Evolutionary conservation across 2,888 invertebrate genomes (phyloP).

Genomic region (Cosmia trapezina): DNA sequence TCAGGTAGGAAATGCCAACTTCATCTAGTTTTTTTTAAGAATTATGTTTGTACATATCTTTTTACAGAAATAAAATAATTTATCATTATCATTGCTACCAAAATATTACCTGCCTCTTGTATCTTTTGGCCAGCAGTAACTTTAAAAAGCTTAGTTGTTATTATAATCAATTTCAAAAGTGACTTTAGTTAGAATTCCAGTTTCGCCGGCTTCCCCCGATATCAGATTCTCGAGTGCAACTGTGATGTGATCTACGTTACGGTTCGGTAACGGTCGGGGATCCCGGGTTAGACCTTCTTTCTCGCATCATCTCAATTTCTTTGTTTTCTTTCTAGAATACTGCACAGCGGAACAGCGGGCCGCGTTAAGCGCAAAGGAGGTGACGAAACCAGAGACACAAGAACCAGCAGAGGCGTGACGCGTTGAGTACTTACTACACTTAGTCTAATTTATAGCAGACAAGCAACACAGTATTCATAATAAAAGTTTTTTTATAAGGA

Average conservation of each 20-base stretch:
- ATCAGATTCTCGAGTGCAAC: too few relatives aligned
- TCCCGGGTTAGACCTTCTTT: too few relatives aligned
- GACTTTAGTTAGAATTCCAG: too few relatives aligned
- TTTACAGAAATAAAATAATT: too few relatives aligned
- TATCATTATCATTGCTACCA: too few relatives aligned
- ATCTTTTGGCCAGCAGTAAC: not conserved
- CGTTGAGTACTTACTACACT: conserved; percentile 78
- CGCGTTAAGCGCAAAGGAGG: conserved; percentile 76
- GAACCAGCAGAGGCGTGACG: conserved; percentile 80
- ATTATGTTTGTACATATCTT: too few relatives aligned
- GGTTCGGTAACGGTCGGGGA: too few relatives aligned
- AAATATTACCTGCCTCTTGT: not conserved
- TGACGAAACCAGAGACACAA: conserved; percentile 65
- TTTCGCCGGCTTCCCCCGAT: too few relatives aligned
- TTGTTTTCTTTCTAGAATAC: conserved; percentile 79
- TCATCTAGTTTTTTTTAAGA: too few relatives aligned
- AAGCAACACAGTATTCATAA: conserved; percentile 85
- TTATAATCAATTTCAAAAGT: not conserved
- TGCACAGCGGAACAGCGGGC: conserved; percentile 86
- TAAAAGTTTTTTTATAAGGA: conserved; percentile 78
- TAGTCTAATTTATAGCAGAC: conserved; percentile 83
- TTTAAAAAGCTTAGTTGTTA: not conserved
- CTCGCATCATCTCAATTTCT: not conserved
- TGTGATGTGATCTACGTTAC: too few relatives aligned
- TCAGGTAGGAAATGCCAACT: too few relatives aligned